Evolutionary conservation across 2,797 vertebrate species (phyloP), one percentile per base, ranked within the genome.

Genomic region (Clarias pachynema): DNA sequence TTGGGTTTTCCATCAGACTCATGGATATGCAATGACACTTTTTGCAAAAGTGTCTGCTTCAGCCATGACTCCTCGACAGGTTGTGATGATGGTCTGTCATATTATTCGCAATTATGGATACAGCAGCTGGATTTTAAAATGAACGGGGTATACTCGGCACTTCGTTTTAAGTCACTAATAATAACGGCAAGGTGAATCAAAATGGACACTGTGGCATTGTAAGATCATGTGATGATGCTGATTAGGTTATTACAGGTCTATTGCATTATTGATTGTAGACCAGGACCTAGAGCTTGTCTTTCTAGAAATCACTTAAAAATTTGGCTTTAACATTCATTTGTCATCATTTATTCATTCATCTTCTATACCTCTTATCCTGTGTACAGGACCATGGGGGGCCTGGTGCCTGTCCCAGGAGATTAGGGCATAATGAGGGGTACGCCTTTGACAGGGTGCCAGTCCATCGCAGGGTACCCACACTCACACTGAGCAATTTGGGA

Each of bases 1-100:
- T 7, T 44, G 40, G 24, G 40, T 44, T 49, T 44, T 73, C 26
- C 12, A 7, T 60, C 31, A 59, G 20, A 60, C 5, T 57, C 2
- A 2, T 37, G 77, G 59, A 79, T 63, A 44, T 62, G 20, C 18
- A 44, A 1, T 44, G 31, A 16, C 34, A 79, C 18, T 62, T 57
- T 60, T 56, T 57, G 40, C n/a, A 74, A 57, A 75, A 29, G 6
- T 26, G 10, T 56, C 26, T 75, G 26, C 53, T 75, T 75, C 26
- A 75, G 26, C 26, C 26, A 57, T 31, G 26, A 77, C 22, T 79
- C 31, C 57, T 62, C n/a, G 18, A 77, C 74, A 77, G 74, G 60
- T 37, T 24, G 56, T 22, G 29, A 59, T 31, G 75, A 60, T n/a
- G 57, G 4, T 37, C 22, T 62, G 57, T 62, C 75, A 15, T 60